These are phyloP conservation scores for Diachrysia chrysitis DNA, from an alignment of 2,888 invertebrate genomes.

Conservation along the genomic window DNA sequence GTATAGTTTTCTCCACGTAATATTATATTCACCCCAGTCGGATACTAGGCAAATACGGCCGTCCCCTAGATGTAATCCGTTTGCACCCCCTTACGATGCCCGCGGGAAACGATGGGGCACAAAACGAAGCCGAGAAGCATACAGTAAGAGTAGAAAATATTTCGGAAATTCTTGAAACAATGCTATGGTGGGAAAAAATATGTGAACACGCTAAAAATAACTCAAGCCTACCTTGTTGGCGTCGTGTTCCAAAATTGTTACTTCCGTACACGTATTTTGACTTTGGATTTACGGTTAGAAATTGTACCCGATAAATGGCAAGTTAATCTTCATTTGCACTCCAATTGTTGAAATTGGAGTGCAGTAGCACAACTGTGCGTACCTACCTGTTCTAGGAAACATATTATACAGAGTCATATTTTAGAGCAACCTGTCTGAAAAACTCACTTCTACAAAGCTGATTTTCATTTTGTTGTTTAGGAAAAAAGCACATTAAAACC, in stretches of 20 bases:
- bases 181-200: neutral
- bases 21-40: conserved; percentile 49
- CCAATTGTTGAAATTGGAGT: conserved; percentile 1
- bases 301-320: neutral
- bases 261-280: neutral
- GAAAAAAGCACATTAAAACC: too few relatives aligned
- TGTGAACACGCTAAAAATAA: neutral
- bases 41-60: conserved; percentile 41
- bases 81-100: conserved; percentile 36
- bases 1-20: conserved; percentile 32
- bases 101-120: conserved; percentile 45
- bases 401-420: too few relatives aligned
- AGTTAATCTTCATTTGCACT: neutral
- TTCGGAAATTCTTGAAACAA: neutral
- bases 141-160: conserved; percentile 19
- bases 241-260: conserved; percentile 1
- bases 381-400: neutral
- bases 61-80: conserved; percentile 42
- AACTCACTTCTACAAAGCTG: neutral
- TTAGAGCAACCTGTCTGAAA: too few relatives aligned
- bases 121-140: conserved; percentile 25
- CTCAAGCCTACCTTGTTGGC: neutral
- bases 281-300: neutral
- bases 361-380: neutral
- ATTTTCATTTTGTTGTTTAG: neutral